Percentiles rank a stretch among this genome's conserved stretches.
phyloP scores from a whole-genome alignment of 53 echinoderm and acorn worm species.

The Holothuria leucospilota region DNA sequence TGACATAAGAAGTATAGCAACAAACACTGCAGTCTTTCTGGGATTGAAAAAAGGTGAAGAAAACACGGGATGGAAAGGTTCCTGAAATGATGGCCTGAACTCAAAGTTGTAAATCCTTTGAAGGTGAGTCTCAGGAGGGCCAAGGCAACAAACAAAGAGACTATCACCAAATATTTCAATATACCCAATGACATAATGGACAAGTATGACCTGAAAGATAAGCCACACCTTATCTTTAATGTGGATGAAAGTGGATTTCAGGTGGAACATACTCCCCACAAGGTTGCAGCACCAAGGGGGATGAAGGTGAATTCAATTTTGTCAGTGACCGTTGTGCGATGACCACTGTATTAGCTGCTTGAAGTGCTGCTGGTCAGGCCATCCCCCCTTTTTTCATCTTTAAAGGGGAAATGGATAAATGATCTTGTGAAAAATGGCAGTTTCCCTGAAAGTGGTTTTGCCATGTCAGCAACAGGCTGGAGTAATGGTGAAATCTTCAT shows the following conservation, averaged over 20 bases:
- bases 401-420: conserved; percentile 12
- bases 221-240: conserved; percentile 18
- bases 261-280: conserved; percentile 36
- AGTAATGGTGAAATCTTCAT: too few relatives aligned
- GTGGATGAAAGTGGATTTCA: conserved; percentile 42
- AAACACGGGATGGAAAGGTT: too few relatives aligned
- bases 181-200: conserved; percentile 10
- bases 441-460: too few relatives aligned
- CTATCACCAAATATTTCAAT: conserved; percentile 16
- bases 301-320: conserved; percentile 22
- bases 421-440: too few relatives aligned
- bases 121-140: too few relatives aligned
- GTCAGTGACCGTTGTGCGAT: background rate
- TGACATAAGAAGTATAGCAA: too few relatives aligned
- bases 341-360: conserved; percentile 32
- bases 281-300: conserved; percentile 22
- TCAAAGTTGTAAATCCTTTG: background rate
- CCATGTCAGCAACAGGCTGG: too few relatives aligned
- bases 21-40: too few relatives aligned
- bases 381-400: conserved; percentile 24
- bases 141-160: conserved; percentile 14
- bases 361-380: conserved; percentile 12
- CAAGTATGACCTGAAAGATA: conserved; percentile 27
- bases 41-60: too few relatives aligned
- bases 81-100: conserved; percentile 3